Evolutionary conservation across 2,888 invertebrate species (phyloP).

Genomic region (Ligdia adustata): DNA sequence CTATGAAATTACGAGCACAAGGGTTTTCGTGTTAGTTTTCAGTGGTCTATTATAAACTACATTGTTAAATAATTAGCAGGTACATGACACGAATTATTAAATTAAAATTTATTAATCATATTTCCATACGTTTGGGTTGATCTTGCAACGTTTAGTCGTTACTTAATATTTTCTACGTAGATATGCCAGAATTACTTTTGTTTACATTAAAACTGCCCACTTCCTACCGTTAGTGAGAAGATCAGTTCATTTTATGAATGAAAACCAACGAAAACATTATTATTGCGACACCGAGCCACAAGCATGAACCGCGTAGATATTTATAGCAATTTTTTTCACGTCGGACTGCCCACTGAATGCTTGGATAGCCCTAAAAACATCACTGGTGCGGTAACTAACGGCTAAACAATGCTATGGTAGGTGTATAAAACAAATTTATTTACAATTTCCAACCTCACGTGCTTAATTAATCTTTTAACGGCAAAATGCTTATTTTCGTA

Average conservation of each 20-base stretch:
- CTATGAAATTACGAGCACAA: too few species aligned
- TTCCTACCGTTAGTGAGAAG: constrained; percentile 4
- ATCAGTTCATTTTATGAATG: constrained; percentile 27
- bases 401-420: constrained; percentile 10
- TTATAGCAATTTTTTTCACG: constrained; percentile 48
- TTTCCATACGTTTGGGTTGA: too few species aligned
- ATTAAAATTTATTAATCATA: too few species aligned
- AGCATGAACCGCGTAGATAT: constrained; percentile 41
- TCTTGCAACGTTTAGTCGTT: too few species aligned
- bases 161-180: too few species aligned
- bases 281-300: constrained; percentile 37
- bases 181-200: too few species aligned
- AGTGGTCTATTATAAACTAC: too few species aligned
- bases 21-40: too few species aligned
- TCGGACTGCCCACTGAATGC: constrained; percentile 50
- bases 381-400: constrained; percentile 27
- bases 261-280: constrained; percentile 35
- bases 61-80: too few species aligned
- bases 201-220: constrained; percentile 10
- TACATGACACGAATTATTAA: too few species aligned
- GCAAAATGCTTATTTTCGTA: constrained; percentile 11
- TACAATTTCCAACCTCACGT: constrained; percentile 2
- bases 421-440: not conserved
- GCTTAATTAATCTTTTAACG: constrained; percentile 16
- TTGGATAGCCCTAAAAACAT: constrained; percentile 66